These are phyloP conservation scores for Agrotis clavis DNA, from an alignment of 2,888 invertebrate genomes.

Conservation along the genomic window DNA sequence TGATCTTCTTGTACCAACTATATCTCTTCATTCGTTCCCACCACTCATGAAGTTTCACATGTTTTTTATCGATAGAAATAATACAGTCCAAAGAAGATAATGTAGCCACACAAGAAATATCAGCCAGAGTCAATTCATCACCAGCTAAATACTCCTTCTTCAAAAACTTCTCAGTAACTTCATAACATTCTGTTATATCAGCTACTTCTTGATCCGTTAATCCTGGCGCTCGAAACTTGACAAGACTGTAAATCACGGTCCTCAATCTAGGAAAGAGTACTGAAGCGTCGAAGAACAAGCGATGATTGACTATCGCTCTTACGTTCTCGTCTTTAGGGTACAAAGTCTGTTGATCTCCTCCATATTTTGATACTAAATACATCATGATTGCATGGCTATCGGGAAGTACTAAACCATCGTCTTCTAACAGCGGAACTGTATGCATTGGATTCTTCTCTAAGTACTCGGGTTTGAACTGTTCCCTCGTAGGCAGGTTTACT, in stretches of 20 bases:
- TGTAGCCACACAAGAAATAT: constrained; percentile 75
- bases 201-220: constrained; percentile 61
- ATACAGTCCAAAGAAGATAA: constrained; percentile 70
- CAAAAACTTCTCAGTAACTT: constrained; percentile 73
- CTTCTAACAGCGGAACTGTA: constrained; percentile 76
- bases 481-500: constrained; percentile 68
- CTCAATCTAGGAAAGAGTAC: constrained; percentile 73
- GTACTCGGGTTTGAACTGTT: constrained; percentile 71
- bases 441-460: constrained; percentile 76
- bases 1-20: constrained; percentile 71
- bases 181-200: constrained; percentile 72
- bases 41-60: constrained; percentile 68
- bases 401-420: constrained; percentile 68
- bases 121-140: constrained; percentile 72
- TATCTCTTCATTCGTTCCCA: constrained; percentile 66
- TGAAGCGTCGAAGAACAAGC: constrained; percentile 74
- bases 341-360: constrained; percentile 60
- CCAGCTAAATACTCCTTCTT: constrained; percentile 67
- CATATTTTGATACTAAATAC: constrained; percentile 73
- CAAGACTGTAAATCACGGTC: constrained; percentile 66
- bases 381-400: constrained; percentile 77
- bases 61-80: constrained; percentile 66
- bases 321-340: constrained; percentile 70
- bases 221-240: constrained; percentile 46
- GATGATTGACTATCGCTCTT: constrained; percentile 72